Conservation (phyloP, 2,888 invertebrate species). For the Thysanoteuthis rhombus region DNA sequence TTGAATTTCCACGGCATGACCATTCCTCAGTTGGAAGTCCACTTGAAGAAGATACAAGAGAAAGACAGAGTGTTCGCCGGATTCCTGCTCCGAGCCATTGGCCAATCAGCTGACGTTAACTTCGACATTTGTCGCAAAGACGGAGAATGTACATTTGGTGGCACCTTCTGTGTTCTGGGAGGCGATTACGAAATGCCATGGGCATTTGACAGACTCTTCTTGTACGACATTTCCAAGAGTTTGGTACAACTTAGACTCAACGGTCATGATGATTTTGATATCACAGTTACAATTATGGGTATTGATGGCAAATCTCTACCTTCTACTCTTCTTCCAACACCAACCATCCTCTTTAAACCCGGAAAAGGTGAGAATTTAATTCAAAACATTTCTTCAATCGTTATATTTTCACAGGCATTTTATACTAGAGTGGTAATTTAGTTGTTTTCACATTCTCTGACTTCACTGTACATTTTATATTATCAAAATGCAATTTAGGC, state of each 20-base stretch:
- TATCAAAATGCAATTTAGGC: too few species aligned
- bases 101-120: constrained; percentile 34
- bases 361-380: constrained; percentile 25
- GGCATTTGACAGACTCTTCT: constrained; percentile 36
- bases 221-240: constrained; percentile 37
- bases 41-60: constrained; percentile 34
- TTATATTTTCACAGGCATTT: neutral
- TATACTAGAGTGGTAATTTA: neutral
- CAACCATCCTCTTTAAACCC: constrained; percentile 38
- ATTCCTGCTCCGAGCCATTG: constrained; percentile 32
- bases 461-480: too few species aligned
- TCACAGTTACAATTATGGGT: constrained; percentile 35
- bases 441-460: too few species aligned
- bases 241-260: constrained; percentile 36
- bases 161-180: constrained; percentile 34
- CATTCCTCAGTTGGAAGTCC: constrained; percentile 41
- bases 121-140: constrained; percentile 28
- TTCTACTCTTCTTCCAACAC: constrained; percentile 34
- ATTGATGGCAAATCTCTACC: constrained; percentile 37
- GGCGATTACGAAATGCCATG: constrained; percentile 35
- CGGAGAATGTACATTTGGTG: constrained; percentile 34
- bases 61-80: constrained; percentile 34
- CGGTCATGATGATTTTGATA: constrained; percentile 37
- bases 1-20: constrained; percentile 42
- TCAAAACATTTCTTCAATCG: neutral